Base-by-base conservation (phyloP, 2,888 invertebrate genomes). In the Mellilla xanthometata region DNA sequence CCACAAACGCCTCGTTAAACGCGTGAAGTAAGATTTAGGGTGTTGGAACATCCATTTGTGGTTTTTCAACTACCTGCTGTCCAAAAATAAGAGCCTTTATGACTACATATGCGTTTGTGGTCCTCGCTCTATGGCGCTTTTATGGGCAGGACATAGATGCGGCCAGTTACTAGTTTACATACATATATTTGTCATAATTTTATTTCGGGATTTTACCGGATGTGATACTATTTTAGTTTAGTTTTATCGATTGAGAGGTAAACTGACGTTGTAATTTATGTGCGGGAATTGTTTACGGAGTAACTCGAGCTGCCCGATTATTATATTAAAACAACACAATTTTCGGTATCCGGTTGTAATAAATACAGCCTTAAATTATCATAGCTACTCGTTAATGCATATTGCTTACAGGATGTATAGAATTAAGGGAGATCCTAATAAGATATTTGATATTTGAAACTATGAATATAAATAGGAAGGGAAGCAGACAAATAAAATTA, bases 181-280 rank as follows among this genome's bases (percentile, higher is more conserved):
- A 19, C 15, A 19, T 24, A n/a, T 24, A 24, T 60, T 63, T 68
- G 60, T 67, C 65, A 65, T 68, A 68, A 72, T 69, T 56, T 43
- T 44, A 53, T 51, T 54, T 58, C 70, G 64, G 72, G 70, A 71
- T 62, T 56, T 52, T 56, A 62, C 72, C 66, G 74, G 73, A 72
- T 62, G 68, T 62, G 49, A 57, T 60, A 65, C 72, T 79, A 77
- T 79, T 81, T 78, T 62, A 54, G 76, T 81, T 78, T 62, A 54
- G 76, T 76, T 79, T 80, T 78, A 77, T 75, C 69, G 75, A 77
- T 78, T 76, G 62, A 67, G 68, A 70, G 56, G 62, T 76, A 69
- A 72, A 75, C 68, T 63, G 49, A 58, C 62, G 49, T 35, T 53
- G 49, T 62, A 55, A 67, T 68, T 65, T 60, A 66, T 54, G 53